These are phyloP conservation scores for Dallia pectoralis DNA, from an alignment of 2,797 vertebrate genomes.

Conservation along the genomic window DNA sequence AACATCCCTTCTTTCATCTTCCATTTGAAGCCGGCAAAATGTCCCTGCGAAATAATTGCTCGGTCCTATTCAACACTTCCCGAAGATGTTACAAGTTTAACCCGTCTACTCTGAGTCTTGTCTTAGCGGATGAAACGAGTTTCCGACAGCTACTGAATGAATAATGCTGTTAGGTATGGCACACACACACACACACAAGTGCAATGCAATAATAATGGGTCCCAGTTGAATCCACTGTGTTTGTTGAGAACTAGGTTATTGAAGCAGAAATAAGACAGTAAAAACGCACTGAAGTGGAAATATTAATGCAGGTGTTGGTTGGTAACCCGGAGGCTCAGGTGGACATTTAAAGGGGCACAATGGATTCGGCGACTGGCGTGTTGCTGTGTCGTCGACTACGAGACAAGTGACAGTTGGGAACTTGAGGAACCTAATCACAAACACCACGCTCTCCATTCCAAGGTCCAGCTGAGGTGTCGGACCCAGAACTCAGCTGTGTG, in stretches of 20 bases:
- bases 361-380: no score
- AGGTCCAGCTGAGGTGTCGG: no score
- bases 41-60: conserved; percentile 4
- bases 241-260: conserved; percentile 13
- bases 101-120: conserved; percentile 26
- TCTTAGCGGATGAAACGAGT: background rate
- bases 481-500: no score
- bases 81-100: conserved; percentile 37
- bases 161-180: conserved; percentile 41
- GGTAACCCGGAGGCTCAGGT: no score
- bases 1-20: conserved; percentile 17
- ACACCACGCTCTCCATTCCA: no score
- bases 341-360: no score
- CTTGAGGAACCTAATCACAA: no score
- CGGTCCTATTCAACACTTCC: conserved; percentile 37
- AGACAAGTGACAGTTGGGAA: no score
- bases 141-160: conserved; percentile 52
- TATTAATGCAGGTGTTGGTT: background rate
- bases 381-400: no score
- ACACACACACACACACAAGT: conserved; percentile 39
- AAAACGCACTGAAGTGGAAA: conserved; percentile 14
- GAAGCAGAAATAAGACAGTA: conserved; percentile 40
- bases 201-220: conserved; percentile 62
- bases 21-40: conserved; percentile 4
- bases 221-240: conserved; percentile 51